phyloP scores from a whole-genome alignment of 2,888 invertebrate species.

The Drosophila affinis region DNA sequence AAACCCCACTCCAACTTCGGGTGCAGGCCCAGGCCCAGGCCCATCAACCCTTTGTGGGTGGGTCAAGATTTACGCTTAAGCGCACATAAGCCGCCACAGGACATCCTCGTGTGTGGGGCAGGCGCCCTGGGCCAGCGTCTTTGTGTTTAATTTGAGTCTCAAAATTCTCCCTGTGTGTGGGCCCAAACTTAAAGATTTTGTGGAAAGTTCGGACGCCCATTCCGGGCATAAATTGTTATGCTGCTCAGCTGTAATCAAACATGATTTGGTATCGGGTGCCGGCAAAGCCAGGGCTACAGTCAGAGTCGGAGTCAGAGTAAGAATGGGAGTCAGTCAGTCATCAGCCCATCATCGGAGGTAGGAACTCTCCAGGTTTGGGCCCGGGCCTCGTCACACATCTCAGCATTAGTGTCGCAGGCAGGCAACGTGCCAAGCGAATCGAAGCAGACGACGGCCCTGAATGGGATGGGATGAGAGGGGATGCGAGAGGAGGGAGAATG shows the following conservation, averaged over 20 bases:
- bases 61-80: slow-evolving; percentile 77
- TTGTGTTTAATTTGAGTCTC: slow-evolving; percentile 67
- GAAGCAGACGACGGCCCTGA: slow-evolving; percentile 45
- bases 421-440: slow-evolving; percentile 74
- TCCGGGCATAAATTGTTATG: slow-evolving; percentile 63
- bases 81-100: slow-evolving; percentile 77
- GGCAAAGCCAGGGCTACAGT: background rate
- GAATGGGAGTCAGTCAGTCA: slow-evolving; percentile 38
- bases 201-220: slow-evolving; percentile 14
- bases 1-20: slow-evolving; percentile 32
- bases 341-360: slow-evolving; percentile 45
- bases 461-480: slow-evolving; percentile 3
- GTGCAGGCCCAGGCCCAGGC: slow-evolving; percentile 7
- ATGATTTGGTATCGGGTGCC: slow-evolving; percentile 61
- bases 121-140: slow-evolving; percentile 46
- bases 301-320: slow-evolving; percentile 17
- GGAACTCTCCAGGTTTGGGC: slow-evolving; percentile 17
- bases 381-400: slow-evolving; percentile 59
- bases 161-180: slow-evolving; percentile 25
- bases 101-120: slow-evolving; percentile 57
- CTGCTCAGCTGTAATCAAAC: slow-evolving; percentile 77
- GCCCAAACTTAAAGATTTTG: slow-evolving; percentile 59
- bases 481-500: slow-evolving; percentile 1
- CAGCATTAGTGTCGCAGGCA: slow-evolving; percentile 74
- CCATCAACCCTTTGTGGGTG: slow-evolving; percentile 42